Conservation (phyloP, 2,888 invertebrate species). For the Drosophila lacicola region DNA sequence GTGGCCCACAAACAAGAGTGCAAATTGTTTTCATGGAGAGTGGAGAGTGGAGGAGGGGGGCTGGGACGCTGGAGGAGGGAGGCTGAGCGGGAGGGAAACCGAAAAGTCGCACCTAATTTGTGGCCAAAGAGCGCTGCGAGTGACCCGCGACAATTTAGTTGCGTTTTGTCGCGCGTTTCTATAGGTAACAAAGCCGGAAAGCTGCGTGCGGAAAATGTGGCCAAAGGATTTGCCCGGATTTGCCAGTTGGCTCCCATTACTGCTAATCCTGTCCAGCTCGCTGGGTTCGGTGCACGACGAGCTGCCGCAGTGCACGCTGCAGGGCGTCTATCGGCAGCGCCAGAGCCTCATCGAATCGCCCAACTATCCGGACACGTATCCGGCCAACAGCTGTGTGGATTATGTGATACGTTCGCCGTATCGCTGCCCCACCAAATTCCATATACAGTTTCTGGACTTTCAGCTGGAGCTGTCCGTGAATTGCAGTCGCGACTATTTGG, state of each 20-base stretch:
- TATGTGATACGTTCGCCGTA: slow-evolving; percentile 86
- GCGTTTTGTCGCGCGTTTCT: slow-evolving; percentile 55
- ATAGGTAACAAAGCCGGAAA: slow-evolving; percentile 20
- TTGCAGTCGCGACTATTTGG: slow-evolving; percentile 86
- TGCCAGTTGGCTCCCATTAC: slow-evolving; percentile 4
- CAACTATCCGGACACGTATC: slow-evolving; percentile 86
- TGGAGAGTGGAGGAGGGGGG: not conserved
- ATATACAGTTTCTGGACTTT: slow-evolving; percentile 87
- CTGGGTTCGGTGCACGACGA: slow-evolving; percentile 73
- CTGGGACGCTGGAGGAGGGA: not conserved
- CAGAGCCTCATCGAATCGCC: slow-evolving; percentile 86
- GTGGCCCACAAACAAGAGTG: slow-evolving; percentile 68
- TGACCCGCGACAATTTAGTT: slow-evolving; percentile 68
- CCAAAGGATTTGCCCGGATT: slow-evolving; percentile 29
- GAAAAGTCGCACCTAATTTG: slow-evolving; percentile 61
- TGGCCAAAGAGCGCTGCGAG: slow-evolving; percentile 34
- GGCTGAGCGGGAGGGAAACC: slow-evolving; percentile 43
- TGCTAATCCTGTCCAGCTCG: slow-evolving; percentile 15
- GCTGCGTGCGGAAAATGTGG: slow-evolving; percentile 34
- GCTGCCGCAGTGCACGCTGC: slow-evolving; percentile 74
- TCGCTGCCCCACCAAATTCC: slow-evolving; percentile 86
- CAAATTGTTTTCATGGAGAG: slow-evolving; percentile 68
- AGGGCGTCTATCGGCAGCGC: slow-evolving; percentile 85
- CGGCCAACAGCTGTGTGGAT: slow-evolving; percentile 85
- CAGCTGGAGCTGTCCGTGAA: slow-evolving; percentile 85